Percentiles rank a stretch among this genome's conserved stretches.
These are phyloP conservation scores for Plagodis dolabraria DNA, from an alignment of 2,888 invertebrate species.

Conservation along the genomic window DNA sequence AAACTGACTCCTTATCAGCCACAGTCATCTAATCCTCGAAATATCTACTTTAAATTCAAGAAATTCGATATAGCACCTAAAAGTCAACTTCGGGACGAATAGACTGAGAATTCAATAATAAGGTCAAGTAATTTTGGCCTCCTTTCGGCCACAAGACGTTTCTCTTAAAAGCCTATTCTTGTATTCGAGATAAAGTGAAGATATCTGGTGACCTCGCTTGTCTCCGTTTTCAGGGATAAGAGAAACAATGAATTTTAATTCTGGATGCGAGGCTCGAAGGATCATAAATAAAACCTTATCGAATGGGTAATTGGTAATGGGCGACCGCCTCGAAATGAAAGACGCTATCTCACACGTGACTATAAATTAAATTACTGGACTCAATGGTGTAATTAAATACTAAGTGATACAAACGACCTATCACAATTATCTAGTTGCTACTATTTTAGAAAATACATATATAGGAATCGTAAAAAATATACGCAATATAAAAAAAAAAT, in stretches of 20 bases:
- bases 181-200: constrained; percentile 73
- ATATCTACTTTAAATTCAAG: constrained; percentile 49
- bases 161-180: constrained; percentile 82
- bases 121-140: constrained; percentile 66
- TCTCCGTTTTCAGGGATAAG: constrained; percentile 77
- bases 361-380: constrained; percentile 70
- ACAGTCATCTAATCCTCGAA: constrained; percentile 58
- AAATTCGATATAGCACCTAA: constrained; percentile 59
- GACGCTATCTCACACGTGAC: constrained; percentile 55
- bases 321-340: constrained; percentile 67
- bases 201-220: constrained; percentile 76
- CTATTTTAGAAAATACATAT: constrained; percentile 3
- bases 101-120: constrained; percentile 48
- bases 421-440: constrained; percentile 17
- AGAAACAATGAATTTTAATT: constrained; percentile 84
- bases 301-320: constrained; percentile 81
- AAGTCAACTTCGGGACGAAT: constrained; percentile 53
- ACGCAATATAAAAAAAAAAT: no score
- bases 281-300: constrained; percentile 81
- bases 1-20: constrained; percentile 55
- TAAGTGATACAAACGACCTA: constrained; percentile 56
- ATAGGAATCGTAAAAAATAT: no score
- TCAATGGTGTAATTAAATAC: constrained; percentile 51
- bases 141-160: constrained; percentile 54
- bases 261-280: constrained; percentile 56